These are phyloP conservation scores for Tuta absoluta DNA, from an alignment of 2,888 invertebrate species.

Conservation along the genomic window DNA sequence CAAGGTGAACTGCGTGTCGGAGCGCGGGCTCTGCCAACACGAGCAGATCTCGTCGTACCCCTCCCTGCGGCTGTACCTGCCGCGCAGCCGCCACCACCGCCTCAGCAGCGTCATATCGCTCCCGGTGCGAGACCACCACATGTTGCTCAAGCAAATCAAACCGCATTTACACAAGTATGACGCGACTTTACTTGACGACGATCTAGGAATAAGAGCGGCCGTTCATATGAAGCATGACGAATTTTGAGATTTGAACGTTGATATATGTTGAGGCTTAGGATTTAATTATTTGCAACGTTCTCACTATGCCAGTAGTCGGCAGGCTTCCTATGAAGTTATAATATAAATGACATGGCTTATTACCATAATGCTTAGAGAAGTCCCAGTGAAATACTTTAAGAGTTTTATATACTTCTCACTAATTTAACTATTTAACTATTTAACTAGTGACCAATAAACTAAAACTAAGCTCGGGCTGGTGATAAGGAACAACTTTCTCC, in stretches of 20 bases:
- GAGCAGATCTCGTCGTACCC: conserved; percentile 70
- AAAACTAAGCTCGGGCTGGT: too few species aligned
- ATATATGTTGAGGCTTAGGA: conserved; percentile 9
- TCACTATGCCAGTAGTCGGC: background rate
- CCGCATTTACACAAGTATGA: conserved; percentile 55
- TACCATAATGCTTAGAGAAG: too few species aligned
- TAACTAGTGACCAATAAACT: too few species aligned
- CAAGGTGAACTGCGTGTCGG: conserved; percentile 69
- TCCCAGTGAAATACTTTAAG: too few species aligned
- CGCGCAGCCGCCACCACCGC: conserved; percentile 47
- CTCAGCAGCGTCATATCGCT: conserved; percentile 55
- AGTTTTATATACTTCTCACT: too few species aligned
- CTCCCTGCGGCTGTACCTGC: conserved; percentile 61
- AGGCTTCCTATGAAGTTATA: background rate
- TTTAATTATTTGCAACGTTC: background rate
- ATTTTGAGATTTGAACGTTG: conserved; percentile 44
- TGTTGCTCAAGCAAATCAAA: conserved; percentile 52
- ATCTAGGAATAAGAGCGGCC: conserved; percentile 41
- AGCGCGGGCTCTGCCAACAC: conserved; percentile 66
- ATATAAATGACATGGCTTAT: background rate
- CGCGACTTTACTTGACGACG: conserved; percentile 44
- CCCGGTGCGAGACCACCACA: conserved; percentile 50
- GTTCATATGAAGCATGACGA: conserved; percentile 61
- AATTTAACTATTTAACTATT: too few species aligned
- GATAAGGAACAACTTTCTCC: too few species aligned